A percentile compares a stretch with the other conserved stretches of the same genome.
Evolutionary conservation across 1,140 invertebrate species (phyloP).

Genomic region (Cydia amplana): DNA sequence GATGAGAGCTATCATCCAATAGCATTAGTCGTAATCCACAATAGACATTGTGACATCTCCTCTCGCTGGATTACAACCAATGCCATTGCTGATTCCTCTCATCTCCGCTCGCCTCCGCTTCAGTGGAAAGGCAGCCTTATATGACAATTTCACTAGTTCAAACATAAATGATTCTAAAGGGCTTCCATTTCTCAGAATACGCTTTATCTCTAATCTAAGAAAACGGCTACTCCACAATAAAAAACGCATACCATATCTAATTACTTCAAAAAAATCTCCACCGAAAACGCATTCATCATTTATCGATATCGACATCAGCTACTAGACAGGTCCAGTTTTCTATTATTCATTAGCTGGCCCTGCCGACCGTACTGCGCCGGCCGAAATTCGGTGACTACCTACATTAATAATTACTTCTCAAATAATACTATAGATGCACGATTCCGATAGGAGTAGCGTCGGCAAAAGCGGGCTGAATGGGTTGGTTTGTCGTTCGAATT

Average conservation of each 20-base stretch:
- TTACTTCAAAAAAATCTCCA: constrained; percentile 60
- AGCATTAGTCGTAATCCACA: no score
- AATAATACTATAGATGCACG: constrained; percentile 76
- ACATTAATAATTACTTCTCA: constrained; percentile 79
- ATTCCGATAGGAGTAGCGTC: constrained; percentile 65
- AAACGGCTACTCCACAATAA: constrained; percentile 16
- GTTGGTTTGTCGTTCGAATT: background rate
- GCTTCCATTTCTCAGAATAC: background rate
- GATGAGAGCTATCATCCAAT: no score
- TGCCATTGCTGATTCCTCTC: no score
- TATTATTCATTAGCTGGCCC: constrained; percentile 76
- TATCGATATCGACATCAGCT: constrained; percentile 69
- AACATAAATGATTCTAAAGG: no score
- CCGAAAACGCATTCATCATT: constrained; percentile 71
- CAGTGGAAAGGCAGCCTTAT: no score
- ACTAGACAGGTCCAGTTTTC: constrained; percentile 69
- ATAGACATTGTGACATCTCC: no score
- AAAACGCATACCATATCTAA: constrained; percentile 55
- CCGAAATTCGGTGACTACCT: constrained; percentile 74
- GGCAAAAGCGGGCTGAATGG: constrained; percentile 41
- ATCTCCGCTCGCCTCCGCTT: no score
- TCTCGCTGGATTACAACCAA: no score
- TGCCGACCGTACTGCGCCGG: constrained; percentile 55
- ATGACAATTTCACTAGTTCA: no score
- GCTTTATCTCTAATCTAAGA: background rate